Percentiles rank a stretch among this genome's conserved stretches.
phyloP scores from a whole-genome alignment of 2,888 invertebrate genomes.

The Limnephilus auricula region DNA sequence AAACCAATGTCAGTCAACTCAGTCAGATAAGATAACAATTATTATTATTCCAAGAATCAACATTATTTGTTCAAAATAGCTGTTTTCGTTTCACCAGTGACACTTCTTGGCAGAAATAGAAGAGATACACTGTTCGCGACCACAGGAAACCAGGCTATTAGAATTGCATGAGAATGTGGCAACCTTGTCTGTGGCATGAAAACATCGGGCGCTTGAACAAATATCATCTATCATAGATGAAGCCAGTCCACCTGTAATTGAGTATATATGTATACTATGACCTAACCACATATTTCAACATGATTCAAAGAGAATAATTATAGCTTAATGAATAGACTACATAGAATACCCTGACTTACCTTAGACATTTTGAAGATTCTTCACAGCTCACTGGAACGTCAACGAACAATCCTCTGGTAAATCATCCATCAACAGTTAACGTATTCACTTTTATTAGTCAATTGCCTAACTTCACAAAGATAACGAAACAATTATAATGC shows the following conservation, averaged over 20 bases:
- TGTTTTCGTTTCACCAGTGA: not conserved
- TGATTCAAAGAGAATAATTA: not conserved
- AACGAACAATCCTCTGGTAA: not conserved
- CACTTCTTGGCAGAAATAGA: not conserved
- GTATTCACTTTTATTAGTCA: constrained; percentile 36
- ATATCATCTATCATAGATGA: constrained; percentile 44
- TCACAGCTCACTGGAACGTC: constrained; percentile 15
- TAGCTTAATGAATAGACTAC: not conserved
- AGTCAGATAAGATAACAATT: not conserved
- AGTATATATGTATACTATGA: constrained; percentile 18
- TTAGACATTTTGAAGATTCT: constrained; percentile 33
- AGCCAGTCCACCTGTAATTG: constrained; percentile 25
- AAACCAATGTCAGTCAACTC: not conserved
- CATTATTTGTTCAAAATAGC: not conserved
- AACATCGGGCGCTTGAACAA: constrained; percentile 29
- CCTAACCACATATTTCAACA: constrained; percentile 25
- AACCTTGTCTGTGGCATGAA: constrained; percentile 24
- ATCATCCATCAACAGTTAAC: constrained; percentile 27
- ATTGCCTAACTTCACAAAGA: constrained; percentile 20
- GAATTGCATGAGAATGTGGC: constrained; percentile 12
- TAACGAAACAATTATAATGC: not conserved
- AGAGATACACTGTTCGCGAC: not conserved
- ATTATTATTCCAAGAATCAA: not conserved
- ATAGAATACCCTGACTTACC: constrained; percentile 1
- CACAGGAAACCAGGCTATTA: not conserved